Conservation (phyloP, 2,113 vertebrate species). For the Phrynosoma blainvillii region DNA sequence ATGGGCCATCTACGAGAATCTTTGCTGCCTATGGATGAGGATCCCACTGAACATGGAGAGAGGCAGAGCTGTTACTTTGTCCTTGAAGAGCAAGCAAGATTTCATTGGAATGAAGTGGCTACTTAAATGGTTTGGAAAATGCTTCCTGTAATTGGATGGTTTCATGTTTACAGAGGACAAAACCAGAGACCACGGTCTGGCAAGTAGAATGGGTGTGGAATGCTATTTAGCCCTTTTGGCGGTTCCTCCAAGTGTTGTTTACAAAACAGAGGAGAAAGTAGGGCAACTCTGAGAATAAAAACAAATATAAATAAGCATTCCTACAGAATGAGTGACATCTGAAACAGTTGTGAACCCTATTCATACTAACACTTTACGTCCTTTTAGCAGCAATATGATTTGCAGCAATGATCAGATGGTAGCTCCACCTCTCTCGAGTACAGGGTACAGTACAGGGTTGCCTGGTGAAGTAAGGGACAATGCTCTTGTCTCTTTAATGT, state of each 20-base stretch:
- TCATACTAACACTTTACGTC: background rate
- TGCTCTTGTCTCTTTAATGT: too few species aligned
- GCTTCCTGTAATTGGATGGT: background rate
- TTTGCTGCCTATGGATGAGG: background rate
- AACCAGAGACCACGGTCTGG: background rate
- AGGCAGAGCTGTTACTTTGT: background rate
- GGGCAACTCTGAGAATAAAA: slow-evolving; percentile 7
- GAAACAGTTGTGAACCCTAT: background rate
- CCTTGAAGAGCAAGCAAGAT: background rate
- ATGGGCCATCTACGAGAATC: background rate
- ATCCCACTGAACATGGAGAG: background rate
- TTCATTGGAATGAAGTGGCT: background rate
- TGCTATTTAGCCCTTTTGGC: background rate
- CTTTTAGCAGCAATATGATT: background rate
- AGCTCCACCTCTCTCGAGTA: background rate
- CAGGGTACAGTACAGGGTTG: too few species aligned
- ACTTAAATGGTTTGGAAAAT: background rate
- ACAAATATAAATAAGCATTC: slow-evolving; percentile 2
- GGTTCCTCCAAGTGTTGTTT: slow-evolving; percentile 13
- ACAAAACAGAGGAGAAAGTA: background rate
- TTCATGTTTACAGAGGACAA: background rate
- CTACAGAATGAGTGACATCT: background rate
- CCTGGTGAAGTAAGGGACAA: too few species aligned
- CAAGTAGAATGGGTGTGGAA: background rate
- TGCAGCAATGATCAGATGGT: background rate